A percentile compares a stretch with the other conserved stretches of the same genome.
These are phyloP conservation scores for Iguana delicatissima DNA, from an alignment of 2,797 vertebrate genomes.

Conservation along the genomic window DNA sequence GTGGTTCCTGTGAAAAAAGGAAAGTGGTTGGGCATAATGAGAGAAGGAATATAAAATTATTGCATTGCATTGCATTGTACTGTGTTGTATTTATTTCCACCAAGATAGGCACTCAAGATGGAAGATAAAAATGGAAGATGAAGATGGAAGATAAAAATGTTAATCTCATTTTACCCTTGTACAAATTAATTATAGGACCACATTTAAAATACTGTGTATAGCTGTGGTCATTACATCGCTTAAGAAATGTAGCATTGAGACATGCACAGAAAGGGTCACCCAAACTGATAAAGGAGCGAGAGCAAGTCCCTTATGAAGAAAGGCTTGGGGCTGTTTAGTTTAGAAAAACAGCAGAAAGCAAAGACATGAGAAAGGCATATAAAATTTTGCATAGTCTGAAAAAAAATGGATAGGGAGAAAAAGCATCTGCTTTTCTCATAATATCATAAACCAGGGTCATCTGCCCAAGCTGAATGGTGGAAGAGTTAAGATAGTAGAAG, in stretches of 20 bases:
- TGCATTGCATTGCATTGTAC: neutral
- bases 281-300: neutral
- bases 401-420: neutral
- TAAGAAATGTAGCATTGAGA: neutral
- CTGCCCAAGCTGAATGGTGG: neutral
- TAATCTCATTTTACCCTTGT: neutral
- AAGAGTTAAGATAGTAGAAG: neutral
- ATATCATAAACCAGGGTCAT: neutral
- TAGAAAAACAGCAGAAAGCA: neutral
- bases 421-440: neutral
- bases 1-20: neutral
- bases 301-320: neutral
- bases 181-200: neutral
- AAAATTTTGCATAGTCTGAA: neutral
- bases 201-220: neutral
- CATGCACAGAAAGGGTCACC: neutral
- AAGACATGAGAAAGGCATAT: neutral
- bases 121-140: neutral
- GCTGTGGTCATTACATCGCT: too few relatives aligned
- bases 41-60: neutral
- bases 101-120: neutral
- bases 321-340: neutral
- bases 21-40: neutral
- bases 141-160: neutral
- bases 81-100: neutral